A percentile compares a stretch with the other conserved stretches of the same genome.
Evolutionary conservation across 2,113 vertebrate species (phyloP).

Genomic region (Misgurnus anguillicaudatus): DNA sequence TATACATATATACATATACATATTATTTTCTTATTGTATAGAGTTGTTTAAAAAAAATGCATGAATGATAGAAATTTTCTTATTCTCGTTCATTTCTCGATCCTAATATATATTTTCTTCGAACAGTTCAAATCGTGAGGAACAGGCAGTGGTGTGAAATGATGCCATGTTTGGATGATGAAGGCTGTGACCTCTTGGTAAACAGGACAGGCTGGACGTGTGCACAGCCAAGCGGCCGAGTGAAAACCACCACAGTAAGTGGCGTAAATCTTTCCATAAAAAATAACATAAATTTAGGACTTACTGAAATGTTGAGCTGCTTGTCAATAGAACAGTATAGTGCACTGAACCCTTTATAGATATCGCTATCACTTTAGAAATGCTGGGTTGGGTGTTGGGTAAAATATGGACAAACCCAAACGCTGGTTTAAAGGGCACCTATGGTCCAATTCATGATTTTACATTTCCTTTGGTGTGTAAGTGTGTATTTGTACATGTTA

Average conservation of each 20-base stretch:
- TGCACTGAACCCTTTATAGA: neutral
- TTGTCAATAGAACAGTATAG: neutral
- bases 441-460: too few species aligned
- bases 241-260: conserved; percentile 97
- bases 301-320: too few species aligned
- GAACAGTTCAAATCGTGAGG: conserved; percentile 64
- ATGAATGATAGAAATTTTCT: neutral
- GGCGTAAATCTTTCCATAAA: neutral
- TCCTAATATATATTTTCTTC: neutral
- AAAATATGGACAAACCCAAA: too few species aligned
- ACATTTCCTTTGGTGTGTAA: too few species aligned
- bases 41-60: conserved; percentile 29
- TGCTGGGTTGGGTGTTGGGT: too few species aligned
- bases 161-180: conserved; percentile 97
- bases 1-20: too few species aligned
- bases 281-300: neutral
- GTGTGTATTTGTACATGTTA: too few species aligned
- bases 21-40: too few species aligned
- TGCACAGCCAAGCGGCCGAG: conserved; percentile 94
- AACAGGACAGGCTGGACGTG: conserved; percentile 99
- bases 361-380: too few species aligned
- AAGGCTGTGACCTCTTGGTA: conserved; percentile 94
- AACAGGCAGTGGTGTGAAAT: conserved; percentile 99
- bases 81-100: neutral
- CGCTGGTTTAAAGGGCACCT: too few species aligned